Conservation (phyloP, 2,888 invertebrate genomes). For the Sylvicola fuscatus region DNA sequence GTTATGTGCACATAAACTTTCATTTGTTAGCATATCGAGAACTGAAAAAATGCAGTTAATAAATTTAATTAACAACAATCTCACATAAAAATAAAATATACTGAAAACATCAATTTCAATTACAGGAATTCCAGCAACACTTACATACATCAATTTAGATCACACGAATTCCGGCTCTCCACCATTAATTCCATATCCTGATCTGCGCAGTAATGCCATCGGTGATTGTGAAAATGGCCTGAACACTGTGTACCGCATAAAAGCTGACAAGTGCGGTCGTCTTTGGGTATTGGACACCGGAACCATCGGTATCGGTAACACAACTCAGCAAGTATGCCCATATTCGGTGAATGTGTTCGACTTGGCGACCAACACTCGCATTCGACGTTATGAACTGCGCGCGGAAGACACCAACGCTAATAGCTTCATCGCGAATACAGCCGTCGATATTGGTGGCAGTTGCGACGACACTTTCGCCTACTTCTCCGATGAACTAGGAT, state of each 20-base stretch:
- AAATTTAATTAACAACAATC: no score
- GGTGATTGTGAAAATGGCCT: constrained; percentile 56
- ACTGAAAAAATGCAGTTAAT: no score
- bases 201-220: constrained; percentile 49
- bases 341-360: constrained; percentile 62
- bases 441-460: constrained; percentile 50
- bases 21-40: no score
- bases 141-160: constrained; percentile 58
- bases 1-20: no score
- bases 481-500: constrained; percentile 63
- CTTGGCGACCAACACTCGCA: constrained; percentile 44
- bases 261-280: constrained; percentile 56
- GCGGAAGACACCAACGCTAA: constrained; percentile 52
- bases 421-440: constrained; percentile 72
- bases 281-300: constrained; percentile 72
- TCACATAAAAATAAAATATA: no score
- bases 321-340: constrained; percentile 56
- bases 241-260: constrained; percentile 58
- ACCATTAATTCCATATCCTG: constrained; percentile 56
- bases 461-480: constrained; percentile 64
- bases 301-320: constrained; percentile 59
- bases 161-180: constrained; percentile 47
- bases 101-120: constrained; percentile 8
- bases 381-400: constrained; percentile 46
- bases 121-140: constrained; percentile 57